A percentile compares a stretch with the other conserved stretches of the same genome.
These are phyloP conservation scores for Nyctalus aviator DNA, from an alignment of 2,797 vertebrate species.

Conservation along the genomic window DNA sequence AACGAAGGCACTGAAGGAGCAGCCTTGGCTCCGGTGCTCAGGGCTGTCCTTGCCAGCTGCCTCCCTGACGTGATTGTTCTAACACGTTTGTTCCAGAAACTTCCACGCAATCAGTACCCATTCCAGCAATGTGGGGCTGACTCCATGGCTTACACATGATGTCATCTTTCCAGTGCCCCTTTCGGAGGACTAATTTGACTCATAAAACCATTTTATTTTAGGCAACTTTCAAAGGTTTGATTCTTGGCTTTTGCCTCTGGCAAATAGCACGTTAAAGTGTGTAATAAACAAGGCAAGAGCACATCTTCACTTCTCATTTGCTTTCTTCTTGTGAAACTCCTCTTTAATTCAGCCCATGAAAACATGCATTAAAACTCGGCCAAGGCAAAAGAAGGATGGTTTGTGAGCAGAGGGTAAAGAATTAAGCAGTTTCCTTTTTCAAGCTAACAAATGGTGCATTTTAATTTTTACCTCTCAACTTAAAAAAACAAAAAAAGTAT, in stretches of 20 bases:
- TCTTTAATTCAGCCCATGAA: slow-evolving; percentile 36
- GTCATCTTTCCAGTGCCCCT: slow-evolving; percentile 49
- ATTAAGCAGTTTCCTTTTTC: background rate
- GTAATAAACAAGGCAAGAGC: slow-evolving; percentile 2
- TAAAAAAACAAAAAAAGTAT: background rate
- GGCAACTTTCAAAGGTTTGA: slow-evolving; percentile 62
- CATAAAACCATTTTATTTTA: slow-evolving; percentile 63
- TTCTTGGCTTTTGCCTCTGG: slow-evolving; percentile 66
- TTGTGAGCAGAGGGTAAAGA: background rate
- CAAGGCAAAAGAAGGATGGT: background rate
- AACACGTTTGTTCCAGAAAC: slow-evolving; percentile 51
- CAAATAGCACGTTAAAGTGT: slow-evolving; percentile 55
- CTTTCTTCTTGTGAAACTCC: slow-evolving; percentile 52
- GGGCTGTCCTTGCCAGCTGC: slow-evolving; percentile 39
- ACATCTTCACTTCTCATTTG: slow-evolving; percentile 10
- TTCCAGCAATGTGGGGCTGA: slow-evolving; percentile 48
- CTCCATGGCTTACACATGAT: slow-evolving; percentile 2
- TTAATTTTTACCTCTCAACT: slow-evolving; percentile 39
- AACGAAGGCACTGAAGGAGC: slow-evolving; percentile 25
- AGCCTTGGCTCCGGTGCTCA: slow-evolving; percentile 16
- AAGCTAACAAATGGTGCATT: background rate
- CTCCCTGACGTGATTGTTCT: slow-evolving; percentile 43
- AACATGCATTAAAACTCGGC: background rate
- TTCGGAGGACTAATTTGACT: slow-evolving; percentile 76
- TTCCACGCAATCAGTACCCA: slow-evolving; percentile 42